Percentiles rank a stretch among this genome's conserved stretches.
Conservation (phyloP, 2,113 vertebrate genomes). For the Phoxinus phoxinus region DNA sequence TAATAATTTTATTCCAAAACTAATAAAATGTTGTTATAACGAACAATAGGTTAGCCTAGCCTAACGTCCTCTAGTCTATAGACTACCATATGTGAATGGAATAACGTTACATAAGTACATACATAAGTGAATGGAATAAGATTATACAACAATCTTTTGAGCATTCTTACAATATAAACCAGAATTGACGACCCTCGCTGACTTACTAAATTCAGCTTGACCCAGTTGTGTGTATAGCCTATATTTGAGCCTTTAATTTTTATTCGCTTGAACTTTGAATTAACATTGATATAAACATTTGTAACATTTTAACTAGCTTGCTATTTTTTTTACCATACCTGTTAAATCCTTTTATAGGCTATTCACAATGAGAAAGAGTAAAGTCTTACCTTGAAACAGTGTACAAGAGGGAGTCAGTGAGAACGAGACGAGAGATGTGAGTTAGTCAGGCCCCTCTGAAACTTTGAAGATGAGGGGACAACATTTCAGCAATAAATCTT, state of each 20-base stretch:
- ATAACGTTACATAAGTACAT: not conserved
- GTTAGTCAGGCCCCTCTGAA: constrained; percentile 44
- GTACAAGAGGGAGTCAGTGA: not conserved
- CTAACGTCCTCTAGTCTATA: not conserved
- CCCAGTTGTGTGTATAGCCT: not conserved
- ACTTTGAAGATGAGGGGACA: constrained; percentile 45
- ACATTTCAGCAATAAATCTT: constrained; percentile 33
- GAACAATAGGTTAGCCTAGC: not conserved
- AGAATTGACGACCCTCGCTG: not conserved
- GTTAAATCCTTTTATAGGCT: not conserved
- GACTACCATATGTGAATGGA: not conserved
- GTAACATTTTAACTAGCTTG: not conserved
- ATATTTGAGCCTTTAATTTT: not conserved
- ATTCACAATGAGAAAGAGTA: not conserved
- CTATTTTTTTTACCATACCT: not conserved
- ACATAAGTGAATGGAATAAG: not conserved
- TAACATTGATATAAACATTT: not conserved
- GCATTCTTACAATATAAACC: not conserved
- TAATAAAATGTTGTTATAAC: not conserved
- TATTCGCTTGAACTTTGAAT: not conserved
- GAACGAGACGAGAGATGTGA: constrained; percentile 31
- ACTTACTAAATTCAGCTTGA: not conserved
- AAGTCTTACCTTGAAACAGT: constrained; percentile 42
- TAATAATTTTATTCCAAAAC: not conserved
- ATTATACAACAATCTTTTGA: not conserved